Percentiles rank a stretch among this genome's conserved stretches.
These are phyloP conservation scores for Propsilocerus akamusi DNA, from an alignment of 1,140 invertebrate species.

Conservation along the genomic window DNA sequence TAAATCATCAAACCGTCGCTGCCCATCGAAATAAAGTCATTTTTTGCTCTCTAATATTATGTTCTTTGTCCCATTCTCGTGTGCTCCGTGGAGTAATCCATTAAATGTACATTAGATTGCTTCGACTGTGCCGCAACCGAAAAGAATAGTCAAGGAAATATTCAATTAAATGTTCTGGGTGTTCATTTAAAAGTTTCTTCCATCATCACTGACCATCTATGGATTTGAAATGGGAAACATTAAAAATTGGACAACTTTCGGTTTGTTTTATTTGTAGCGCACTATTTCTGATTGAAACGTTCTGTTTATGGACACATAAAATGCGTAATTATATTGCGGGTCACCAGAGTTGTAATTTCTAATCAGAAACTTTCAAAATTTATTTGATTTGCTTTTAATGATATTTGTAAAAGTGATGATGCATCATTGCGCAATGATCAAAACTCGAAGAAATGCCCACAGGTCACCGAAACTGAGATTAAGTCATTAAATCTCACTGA, in stretches of 20 bases:
- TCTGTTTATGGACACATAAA: not conserved
- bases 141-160: not conserved
- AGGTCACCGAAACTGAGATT: too few relatives aligned
- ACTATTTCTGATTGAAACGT: too few relatives aligned
- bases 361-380: not conserved
- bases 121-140: too few relatives aligned
- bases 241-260: not conserved
- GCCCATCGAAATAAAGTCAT: conserved; percentile 3
- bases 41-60: not conserved
- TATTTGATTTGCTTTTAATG: too few relatives aligned
- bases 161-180: conserved; percentile 1
- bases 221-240: not conserved
- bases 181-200: not conserved
- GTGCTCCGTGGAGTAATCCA: too few relatives aligned
- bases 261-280: too few relatives aligned
- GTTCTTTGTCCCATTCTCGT: not conserved
- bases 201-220: not conserved
- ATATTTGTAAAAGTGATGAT: too few relatives aligned
- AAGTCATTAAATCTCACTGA: too few relatives aligned
- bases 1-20: not conserved
- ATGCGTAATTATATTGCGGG: not conserved
- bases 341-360: not conserved
- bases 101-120: conserved; percentile 4
- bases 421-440: too few relatives aligned
- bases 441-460: too few relatives aligned